Conservation (phyloP, 1,140 invertebrate species). For the Calephelis nemesis region DNA sequence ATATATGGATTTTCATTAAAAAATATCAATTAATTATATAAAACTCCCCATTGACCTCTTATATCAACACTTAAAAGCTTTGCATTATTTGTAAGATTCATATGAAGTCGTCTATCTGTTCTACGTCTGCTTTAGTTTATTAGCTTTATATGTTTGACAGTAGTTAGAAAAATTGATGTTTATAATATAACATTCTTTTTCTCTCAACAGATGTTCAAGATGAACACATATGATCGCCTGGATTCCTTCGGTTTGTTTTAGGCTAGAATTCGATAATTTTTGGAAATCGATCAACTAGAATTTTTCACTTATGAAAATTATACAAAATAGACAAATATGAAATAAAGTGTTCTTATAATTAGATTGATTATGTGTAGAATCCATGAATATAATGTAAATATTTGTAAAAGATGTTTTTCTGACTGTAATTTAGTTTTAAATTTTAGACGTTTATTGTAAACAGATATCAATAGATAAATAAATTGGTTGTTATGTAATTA, state of each 20-base stretch:
- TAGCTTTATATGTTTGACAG: slow-evolving; percentile 32
- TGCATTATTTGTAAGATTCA: background rate
- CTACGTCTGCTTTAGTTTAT: slow-evolving; percentile 1
- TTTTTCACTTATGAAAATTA: slow-evolving; percentile 34
- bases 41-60: too few relatives aligned
- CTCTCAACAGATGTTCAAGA: slow-evolving; percentile 82
- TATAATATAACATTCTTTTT: slow-evolving; percentile 65
- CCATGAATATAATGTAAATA: slow-evolving; percentile 17
- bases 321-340: slow-evolving; percentile 45
- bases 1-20: too few relatives aligned
- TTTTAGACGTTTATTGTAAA: slow-evolving; percentile 27
- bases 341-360: slow-evolving; percentile 76
- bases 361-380: slow-evolving; percentile 40
- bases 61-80: background rate
- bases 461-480: slow-evolving; percentile 28
- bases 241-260: slow-evolving; percentile 22
- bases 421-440: slow-evolving; percentile 22
- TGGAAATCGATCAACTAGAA: slow-evolving; percentile 17
- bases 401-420: slow-evolving; percentile 30
- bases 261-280: slow-evolving; percentile 22
- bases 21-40: too few relatives aligned
- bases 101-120: background rate
- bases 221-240: slow-evolving; percentile 78
- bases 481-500: slow-evolving; percentile 42
- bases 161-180: slow-evolving; percentile 13